Evolutionary conservation across 1,140 invertebrate species (phyloP), one percentile per base, ranked within the genome.

Genomic region (Pinna nobilis): DNA sequence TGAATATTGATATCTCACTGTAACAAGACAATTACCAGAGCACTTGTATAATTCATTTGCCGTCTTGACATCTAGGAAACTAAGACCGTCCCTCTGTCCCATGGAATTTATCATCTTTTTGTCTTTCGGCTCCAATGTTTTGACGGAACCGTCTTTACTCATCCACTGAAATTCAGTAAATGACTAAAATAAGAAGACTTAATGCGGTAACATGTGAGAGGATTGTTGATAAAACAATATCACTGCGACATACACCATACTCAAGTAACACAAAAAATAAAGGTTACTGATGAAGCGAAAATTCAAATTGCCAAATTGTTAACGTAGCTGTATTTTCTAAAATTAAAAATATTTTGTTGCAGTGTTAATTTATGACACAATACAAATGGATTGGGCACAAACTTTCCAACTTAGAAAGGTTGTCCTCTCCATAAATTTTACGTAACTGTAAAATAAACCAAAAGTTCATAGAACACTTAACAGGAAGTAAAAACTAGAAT

Each of bases 61-160:
- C 2, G 76, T 75, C 61, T 80, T 80, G 35, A 80, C 59, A 50
- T 80, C 75, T 20, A 70, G 64, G 47, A 80, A 80, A 61, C 78
- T 80, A 28, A 77, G 60, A 4, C 20, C 69, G 35, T 70, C 23
- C 11, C 78, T 35, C 23, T 80, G 78, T 25, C 78, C 78, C 73
- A 80, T 77, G 18, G 55, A 53, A 6, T 35, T 69, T 2, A 57
- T 20, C 1, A 75, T 39, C 9, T 49, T 59, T 25, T 65, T 47
- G 25, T 75, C 63, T 11, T 68, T 61, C 15, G 78, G 65, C 20
- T 64, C 49, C n/a, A 80, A 66, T 33, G 78, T 80, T 20, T 32
- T 55, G 0, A 67, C 59, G 6, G 53, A 20, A 0, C 41, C 63
- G 50, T 79, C 74, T 41, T 70, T 70, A 49, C 73, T 76, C 33